Evolutionary conservation across 2,113 vertebrate genomes (phyloP).

Genomic region (Rhodinocichla rosea): DNA sequence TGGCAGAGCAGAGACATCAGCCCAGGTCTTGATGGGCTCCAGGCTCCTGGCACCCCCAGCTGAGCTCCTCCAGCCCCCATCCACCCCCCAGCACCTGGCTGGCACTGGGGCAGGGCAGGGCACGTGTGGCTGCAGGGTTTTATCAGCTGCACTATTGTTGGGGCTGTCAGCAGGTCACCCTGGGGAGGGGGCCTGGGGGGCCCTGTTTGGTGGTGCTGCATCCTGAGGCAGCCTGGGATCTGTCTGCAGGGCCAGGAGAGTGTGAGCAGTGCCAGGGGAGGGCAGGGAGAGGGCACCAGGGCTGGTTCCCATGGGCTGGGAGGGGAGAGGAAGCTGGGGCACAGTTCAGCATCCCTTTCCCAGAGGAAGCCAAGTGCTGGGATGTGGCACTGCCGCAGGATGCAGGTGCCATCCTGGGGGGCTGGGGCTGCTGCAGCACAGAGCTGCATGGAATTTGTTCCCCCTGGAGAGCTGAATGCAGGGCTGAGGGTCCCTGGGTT

Average conservation of each 20-base stretch:
- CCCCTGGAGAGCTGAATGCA: rapidly evolving
- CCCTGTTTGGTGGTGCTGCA: neutral
- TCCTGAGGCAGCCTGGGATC: neutral
- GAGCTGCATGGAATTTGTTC: rapidly evolving
- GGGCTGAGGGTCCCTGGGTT: neutral
- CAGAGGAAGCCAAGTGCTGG: neutral
- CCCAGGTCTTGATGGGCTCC: neutral
- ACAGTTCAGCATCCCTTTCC: neutral
- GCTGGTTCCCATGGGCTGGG: no score
- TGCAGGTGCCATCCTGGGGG: neutral
- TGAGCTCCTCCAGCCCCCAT: neutral
- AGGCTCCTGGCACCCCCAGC: neutral
- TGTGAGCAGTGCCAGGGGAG: neutral
- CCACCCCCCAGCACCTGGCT: neutral
- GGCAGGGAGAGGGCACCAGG: neutral
- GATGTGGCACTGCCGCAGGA: neutral
- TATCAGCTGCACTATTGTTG: neutral
- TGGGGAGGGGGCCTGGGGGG: rapidly evolving
- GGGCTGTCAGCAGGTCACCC: neutral
- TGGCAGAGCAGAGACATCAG: neutral
- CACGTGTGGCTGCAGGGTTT: neutral
- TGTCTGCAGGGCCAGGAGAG: neutral
- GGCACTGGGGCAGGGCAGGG: neutral
- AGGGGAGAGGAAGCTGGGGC: neutral
- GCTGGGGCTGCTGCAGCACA: neutral